Percentiles rank a stretch among this genome's conserved stretches.
These are phyloP conservation scores for Saturnia japonica DNA, from an alignment of 2,888 invertebrate species.

Conservation along the genomic window DNA sequence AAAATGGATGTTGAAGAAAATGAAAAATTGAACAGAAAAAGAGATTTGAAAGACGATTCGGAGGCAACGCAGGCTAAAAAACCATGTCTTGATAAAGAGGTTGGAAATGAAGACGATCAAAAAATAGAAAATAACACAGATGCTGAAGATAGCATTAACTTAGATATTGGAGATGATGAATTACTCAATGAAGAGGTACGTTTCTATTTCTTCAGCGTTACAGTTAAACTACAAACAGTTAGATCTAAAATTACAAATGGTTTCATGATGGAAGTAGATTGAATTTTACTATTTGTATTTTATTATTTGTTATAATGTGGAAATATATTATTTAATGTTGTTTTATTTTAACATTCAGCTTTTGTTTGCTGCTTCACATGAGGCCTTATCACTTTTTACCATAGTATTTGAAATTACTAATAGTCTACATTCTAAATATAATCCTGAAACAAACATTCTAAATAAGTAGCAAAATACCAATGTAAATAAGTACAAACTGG, in stretches of 20 bases:
- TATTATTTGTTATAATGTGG: constrained; percentile 15
- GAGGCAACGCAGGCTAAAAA: constrained; percentile 66
- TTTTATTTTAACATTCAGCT: constrained; percentile 54
- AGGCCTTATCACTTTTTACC: background rate
- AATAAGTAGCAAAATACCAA: background rate
- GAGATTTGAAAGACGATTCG: constrained; percentile 62
- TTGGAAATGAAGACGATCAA: constrained; percentile 61
- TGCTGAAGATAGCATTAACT: constrained; percentile 90
- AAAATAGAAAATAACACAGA: constrained; percentile 83
- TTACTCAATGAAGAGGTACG: constrained; percentile 89
- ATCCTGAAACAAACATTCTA: background rate
- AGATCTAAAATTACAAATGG: constrained; percentile 56
- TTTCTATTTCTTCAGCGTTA: constrained; percentile 76
- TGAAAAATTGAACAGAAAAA: constrained; percentile 60
- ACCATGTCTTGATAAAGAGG: constrained; percentile 62
- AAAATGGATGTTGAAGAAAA: constrained; percentile 64
- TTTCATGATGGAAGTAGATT: constrained; percentile 70
- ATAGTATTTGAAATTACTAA: background rate
- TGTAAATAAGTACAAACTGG: background rate
- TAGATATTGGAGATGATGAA: constrained; percentile 91
- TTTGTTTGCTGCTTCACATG: constrained; percentile 26
- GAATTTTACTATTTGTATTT: constrained; percentile 26
- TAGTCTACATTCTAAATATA: background rate
- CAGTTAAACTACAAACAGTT: constrained; percentile 58
- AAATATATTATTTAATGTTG: constrained; percentile 35